Evolutionary conservation across 30 jellyfish, hydroid and myxozoan genomes (phyloP).

Genomic region (Catostylus mosaicus): DNA sequence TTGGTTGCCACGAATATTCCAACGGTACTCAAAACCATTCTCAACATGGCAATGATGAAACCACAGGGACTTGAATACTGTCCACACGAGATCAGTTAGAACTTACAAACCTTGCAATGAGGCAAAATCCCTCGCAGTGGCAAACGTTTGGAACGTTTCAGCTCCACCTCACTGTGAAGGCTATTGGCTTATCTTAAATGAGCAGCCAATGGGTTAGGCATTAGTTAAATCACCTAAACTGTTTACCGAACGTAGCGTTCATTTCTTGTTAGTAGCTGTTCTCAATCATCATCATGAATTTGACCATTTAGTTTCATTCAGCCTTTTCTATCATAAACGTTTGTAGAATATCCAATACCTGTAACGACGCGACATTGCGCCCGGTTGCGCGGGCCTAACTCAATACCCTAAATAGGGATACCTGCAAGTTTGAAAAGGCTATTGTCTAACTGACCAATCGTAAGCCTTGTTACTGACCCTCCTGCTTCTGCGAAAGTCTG

Average conservation of each 20-base stretch:
- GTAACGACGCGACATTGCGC: constrained; percentile 50
- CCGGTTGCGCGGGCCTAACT: constrained; percentile 13
- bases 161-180: too few relatives aligned
- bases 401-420: constrained; percentile 36
- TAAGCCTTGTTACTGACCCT: constrained; percentile 40
- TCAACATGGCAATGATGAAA: too few relatives aligned
- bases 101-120: too few relatives aligned
- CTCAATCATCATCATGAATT: constrained; percentile 16
- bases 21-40: too few relatives aligned
- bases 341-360: constrained; percentile 21
- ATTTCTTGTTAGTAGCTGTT: constrained; percentile 2
- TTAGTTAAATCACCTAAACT: background rate
- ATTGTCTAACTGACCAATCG: constrained; percentile 49
- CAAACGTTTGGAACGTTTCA: too few relatives aligned
- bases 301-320: constrained; percentile 2
- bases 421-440: constrained; percentile 42
- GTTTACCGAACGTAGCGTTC: constrained; percentile 2
- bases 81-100: too few relatives aligned
- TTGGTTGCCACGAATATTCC: too few relatives aligned
- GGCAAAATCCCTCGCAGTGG: too few relatives aligned
- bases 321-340: background rate
- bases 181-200: background rate
- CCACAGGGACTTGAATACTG: too few relatives aligned
- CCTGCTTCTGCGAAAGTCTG: constrained; percentile 11
- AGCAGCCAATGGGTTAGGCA: background rate